Base-by-base conservation (phyloP, 2,113 vertebrate species). In the Struthidea cinerea region DNA sequence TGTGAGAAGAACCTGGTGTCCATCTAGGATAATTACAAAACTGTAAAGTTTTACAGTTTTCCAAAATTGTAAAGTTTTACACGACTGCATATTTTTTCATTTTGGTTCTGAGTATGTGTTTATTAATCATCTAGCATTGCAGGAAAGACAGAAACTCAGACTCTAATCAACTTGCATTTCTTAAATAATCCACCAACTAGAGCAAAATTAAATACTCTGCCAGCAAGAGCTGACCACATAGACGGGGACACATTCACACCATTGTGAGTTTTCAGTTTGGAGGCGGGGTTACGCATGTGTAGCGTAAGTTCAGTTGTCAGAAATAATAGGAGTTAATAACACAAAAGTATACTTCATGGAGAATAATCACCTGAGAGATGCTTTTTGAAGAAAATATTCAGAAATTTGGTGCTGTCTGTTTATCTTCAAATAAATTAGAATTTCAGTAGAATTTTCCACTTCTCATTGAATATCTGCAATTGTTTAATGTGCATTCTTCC, bases 1-100 rank as follows among this genome's bases (percentile, higher is more conserved):
- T 73, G 75, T 23, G 82, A 46, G 73, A 65, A 89, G 82, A 74
- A 71, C 30, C 65, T 74, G 6, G 65, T 57, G 89, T 94, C 71
- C 60, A 37, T 69, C 44, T 39, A 71, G 50, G 59, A 53, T 37
- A 55, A 93, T 60, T 27, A 56, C 21, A 55, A 24, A 87, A 53
- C 55, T 59, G 41, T 17, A 57, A n/a, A 42, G 47, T 41, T 65
- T 52, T 44, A 44, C 50, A n/a, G n/a, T n/a, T n/a, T n/a, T n/a
- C n/a, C n/a, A n/a, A n/a, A n/a, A 23, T 18, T 84, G 61, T 64
- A 57, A n/a, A 42, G 47, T 41, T 65, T 52, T 44, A 44, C 50
- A n/a, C n/a, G 27, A 11, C 18, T 13, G n/a, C 4, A 5, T 12
- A 22, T 18, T 47, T 35, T 71, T 59, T 30, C 5, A 3, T 87